phyloP scores from a whole-genome alignment of 2,888 invertebrate species.

The Tachina lurida region DNA sequence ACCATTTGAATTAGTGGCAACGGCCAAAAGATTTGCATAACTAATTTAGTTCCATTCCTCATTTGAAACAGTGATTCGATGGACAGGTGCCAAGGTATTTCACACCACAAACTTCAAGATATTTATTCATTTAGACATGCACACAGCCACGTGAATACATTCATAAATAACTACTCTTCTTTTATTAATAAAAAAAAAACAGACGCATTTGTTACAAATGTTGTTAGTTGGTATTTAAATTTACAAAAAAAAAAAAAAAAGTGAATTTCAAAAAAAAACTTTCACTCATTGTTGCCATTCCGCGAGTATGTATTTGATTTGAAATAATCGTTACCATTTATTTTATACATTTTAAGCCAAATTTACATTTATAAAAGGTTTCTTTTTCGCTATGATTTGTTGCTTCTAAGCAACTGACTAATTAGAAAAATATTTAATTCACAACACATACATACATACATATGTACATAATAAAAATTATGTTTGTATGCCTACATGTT shows the following conservation, averaged over 20 bases:
- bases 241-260: conserved; percentile 26
- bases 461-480: not conserved
- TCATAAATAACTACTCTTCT: not conserved
- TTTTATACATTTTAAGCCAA: not conserved
- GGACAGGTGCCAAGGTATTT: conserved; percentile 63
- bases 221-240: conserved; percentile 31
- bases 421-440: conserved; percentile 8
- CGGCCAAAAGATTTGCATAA: conserved; percentile 25
- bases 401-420: not conserved
- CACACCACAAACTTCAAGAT: not conserved
- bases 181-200: not conserved
- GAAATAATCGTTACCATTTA: not conserved
- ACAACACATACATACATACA: not conserved
- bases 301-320: not conserved
- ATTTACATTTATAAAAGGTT: not conserved
- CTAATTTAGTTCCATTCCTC: not conserved
- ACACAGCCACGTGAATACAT: not conserved
- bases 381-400: not conserved
- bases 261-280: conserved; percentile 26
- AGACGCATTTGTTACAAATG: conserved; percentile 24
- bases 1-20: not conserved
- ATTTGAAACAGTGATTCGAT: conserved; percentile 13
- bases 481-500: not conserved
- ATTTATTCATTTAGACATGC: not conserved
- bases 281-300: conserved; percentile 51